These are phyloP conservation scores for Iphiclides podalirius DNA, from an alignment of 2,888 invertebrate species.

Conservation along the genomic window DNA sequence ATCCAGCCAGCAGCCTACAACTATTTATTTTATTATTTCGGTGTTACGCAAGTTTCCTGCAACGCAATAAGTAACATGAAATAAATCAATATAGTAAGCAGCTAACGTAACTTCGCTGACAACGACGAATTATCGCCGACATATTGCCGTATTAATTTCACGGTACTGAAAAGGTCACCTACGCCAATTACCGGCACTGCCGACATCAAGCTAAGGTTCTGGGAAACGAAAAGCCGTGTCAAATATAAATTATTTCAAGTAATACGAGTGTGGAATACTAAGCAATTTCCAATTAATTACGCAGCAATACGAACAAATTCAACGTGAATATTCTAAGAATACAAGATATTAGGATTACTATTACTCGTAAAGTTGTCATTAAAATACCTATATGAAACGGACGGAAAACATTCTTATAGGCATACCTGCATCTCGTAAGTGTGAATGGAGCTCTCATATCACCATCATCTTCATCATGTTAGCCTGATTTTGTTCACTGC, in stretches of 20 bases:
- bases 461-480: no score
- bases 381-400: no score
- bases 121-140: not conserved
- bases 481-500: no score
- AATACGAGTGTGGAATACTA: not conserved
- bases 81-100: not conserved
- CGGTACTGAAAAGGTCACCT: slow-evolving; percentile 8
- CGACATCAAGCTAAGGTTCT: slow-evolving; percentile 1
- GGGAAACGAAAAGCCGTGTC: slow-evolving; percentile 1
- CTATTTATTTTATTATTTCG: no score
- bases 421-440: no score
- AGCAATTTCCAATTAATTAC: not conserved
- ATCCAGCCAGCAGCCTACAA: no score
- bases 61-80: no score
- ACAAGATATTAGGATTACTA: no score
- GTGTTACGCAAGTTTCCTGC: no score
- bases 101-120: not conserved
- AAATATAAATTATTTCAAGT: not conserved
- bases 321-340: not conserved
- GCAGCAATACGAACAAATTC: not conserved
- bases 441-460: no score
- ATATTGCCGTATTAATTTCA: not conserved
- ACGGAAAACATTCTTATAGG: no score
- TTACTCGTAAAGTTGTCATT: not conserved
- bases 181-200: slow-evolving; percentile 8